Evolutionary conservation across 1,140 invertebrate genomes (phyloP), one percentile per base, ranked within the genome.

Genomic region (Varroa destructor): DNA sequence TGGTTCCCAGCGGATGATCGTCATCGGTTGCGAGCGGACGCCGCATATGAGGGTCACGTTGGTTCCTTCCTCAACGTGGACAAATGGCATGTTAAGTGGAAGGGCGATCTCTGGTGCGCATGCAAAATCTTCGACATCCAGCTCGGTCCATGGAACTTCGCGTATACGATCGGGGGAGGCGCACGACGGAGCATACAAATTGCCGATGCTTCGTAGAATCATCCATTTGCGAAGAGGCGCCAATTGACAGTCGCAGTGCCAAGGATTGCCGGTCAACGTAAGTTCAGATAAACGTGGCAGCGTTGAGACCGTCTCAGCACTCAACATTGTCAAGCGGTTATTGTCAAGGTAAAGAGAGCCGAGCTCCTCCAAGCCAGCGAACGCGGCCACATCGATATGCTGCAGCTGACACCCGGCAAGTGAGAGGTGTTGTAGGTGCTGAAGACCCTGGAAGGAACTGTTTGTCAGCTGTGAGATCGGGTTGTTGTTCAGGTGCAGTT

Each of bases 231-330:
- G 78, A 46, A 89, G 77, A 0, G 87, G 86, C 73, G 87, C 81
- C n/a, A 90, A 78, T 25, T 82, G 80, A 78, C 89, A 91, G 51
- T 87, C 86, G 78, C 89, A 91, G 77, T 89, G 86, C 89, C 88
- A 90, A 0, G 86, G 87, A 79, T 91, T 91, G 51, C 83, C 83
- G 14, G 87, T 84, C 43, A 90, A 78, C 75, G 89, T 87, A 58
- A 91, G 78, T 8, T 86, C 88, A 74, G 89, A 87, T 42, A 91
- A 79, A 73, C 84, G 85, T 57, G 84, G 79, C 8, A 91, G 78
- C 1, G 84, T 83, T 5, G 84, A 85, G 37, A 91, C 80, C 37
- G 75, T 72, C 10, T 71, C 57, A 46, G 36, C 55, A 8, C 75
- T 72, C 42, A 79, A 61, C 67, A 86, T 83, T 54, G 83, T 82